A percentile compares a stretch with the other conserved stretches of the same genome.
phyloP scores from a whole-genome alignment of 2,797 vertebrate species.

The Falco concolor region DNA sequence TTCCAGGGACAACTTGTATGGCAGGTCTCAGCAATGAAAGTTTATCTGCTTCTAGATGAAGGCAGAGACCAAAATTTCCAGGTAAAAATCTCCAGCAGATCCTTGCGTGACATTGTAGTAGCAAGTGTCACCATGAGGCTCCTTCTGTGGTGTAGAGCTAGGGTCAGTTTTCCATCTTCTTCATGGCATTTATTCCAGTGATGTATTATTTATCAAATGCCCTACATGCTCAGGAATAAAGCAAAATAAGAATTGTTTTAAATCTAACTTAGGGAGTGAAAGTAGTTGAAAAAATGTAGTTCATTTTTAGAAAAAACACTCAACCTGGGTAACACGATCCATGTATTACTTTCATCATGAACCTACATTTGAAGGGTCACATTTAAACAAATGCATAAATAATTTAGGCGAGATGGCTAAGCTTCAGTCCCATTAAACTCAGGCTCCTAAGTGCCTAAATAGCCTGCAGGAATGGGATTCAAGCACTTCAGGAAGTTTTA shows the following conservation, averaged over 20 bases:
- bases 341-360: neutral
- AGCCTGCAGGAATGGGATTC: constrained; percentile 5
- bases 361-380: neutral
- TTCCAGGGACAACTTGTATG: neutral
- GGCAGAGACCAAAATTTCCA: neutral
- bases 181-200: neutral
- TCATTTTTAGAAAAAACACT: neutral
- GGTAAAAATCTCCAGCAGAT: neutral
- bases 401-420: neutral
- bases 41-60: neutral
- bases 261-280: neutral
- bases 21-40: neutral
- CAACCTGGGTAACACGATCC: neutral
- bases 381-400: constrained; percentile 1
- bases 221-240: neutral
- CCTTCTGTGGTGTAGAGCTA: neutral
- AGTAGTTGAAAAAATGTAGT: neutral
- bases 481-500: neutral
- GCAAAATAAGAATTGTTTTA: neutral
- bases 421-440: neutral
- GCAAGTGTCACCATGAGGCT: neutral
- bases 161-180: neutral
- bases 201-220: neutral
- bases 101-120: neutral
- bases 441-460: constrained; percentile 12